A percentile compares a stretch with the other conserved stretches of the same genome.
phyloP scores from a whole-genome alignment of 2,888 invertebrate genomes.

The Sarcophaga variegata region DNA sequence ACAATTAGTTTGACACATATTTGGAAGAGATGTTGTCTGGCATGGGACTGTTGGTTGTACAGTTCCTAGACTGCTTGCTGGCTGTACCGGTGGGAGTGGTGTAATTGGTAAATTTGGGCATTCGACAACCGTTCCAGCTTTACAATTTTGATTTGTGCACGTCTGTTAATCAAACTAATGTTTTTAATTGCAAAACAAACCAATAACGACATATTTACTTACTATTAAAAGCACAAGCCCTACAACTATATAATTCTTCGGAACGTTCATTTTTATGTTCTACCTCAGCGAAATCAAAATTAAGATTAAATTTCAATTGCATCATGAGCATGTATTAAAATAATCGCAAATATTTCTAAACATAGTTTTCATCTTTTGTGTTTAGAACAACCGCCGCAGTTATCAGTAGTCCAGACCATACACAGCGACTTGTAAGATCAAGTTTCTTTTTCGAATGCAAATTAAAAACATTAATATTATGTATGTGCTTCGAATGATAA shows the following conservation, averaged over 20 bases:
- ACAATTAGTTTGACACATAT: not conserved
- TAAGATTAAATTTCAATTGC: not conserved
- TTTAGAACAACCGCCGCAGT: too few species aligned
- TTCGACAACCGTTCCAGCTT: not conserved
- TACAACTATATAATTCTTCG: not conserved
- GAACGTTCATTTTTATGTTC: not conserved
- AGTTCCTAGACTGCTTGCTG: not conserved
- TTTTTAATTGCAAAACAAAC: not conserved
- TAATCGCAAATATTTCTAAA: too few species aligned
- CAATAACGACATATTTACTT: not conserved
- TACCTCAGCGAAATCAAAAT: not conserved
- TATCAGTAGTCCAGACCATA: too few species aligned
- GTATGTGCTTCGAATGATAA: too few species aligned
- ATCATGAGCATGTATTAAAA: not conserved
- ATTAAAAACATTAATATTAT: too few species aligned
- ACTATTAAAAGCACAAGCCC: not conserved
- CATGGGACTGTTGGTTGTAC: conserved; percentile 9
- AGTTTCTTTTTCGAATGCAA: too few species aligned
- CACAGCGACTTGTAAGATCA: too few species aligned
- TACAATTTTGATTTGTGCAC: conserved; percentile 2
- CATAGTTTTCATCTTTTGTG: too few species aligned
- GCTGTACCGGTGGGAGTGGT: conserved; percentile 32
- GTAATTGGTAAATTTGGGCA: conserved; percentile 36
- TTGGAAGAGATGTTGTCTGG: not conserved
- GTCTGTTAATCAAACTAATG: not conserved